Evolutionary conservation across 2,113 vertebrate species (phyloP), one percentile per base, ranked within the genome.

Genomic region (Myrmophylax atrothorax): DNA sequence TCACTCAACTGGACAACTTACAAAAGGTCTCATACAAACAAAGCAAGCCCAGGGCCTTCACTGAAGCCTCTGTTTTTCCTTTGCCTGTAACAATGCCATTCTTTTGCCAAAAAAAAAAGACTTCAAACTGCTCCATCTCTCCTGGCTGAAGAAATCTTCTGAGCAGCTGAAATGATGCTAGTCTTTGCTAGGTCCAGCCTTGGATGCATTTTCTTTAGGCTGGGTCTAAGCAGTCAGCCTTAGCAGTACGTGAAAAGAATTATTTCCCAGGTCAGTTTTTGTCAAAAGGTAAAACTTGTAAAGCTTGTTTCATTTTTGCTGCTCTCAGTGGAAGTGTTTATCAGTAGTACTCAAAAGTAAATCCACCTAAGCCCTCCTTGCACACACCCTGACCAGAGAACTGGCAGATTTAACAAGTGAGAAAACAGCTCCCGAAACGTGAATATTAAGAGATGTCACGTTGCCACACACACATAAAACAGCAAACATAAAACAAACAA

Each of bases 401-500:
- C 7, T 22, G 56, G 62, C 50, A 82, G 50, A 83, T 74, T 69
- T 31, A 46, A 68, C 58, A 69, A 26, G 38, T 15, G 46, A 12
- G 84, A 33, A 66, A 47, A 15, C 77, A 68, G 33, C 33, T 86
- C 66, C 87, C 24, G 26, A 72, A 80, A 91, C 4, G 22, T 26
- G 75, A 79, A 33, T 81, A 40, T 33, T 38, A 74, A 63, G 84
- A 73, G 91, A 73, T 19, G 62, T 50, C 66, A 70, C 18, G 3
- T 9, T 62, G 50, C 75, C 67, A 76, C 31, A 85, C 50, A 83
- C 52, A 90, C 59, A 91, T 24, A 83, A 58, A 96, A 67, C 75
- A 91, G 77, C 82, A 90, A 96, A 88, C 67, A 77, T 15, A 96
- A 91, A 95, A 79, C 74, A 92, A 96, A 95, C 84, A 82, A 73